Conservation (phyloP, 1,140 invertebrate species). For the Nylanderia fulva region DNA sequence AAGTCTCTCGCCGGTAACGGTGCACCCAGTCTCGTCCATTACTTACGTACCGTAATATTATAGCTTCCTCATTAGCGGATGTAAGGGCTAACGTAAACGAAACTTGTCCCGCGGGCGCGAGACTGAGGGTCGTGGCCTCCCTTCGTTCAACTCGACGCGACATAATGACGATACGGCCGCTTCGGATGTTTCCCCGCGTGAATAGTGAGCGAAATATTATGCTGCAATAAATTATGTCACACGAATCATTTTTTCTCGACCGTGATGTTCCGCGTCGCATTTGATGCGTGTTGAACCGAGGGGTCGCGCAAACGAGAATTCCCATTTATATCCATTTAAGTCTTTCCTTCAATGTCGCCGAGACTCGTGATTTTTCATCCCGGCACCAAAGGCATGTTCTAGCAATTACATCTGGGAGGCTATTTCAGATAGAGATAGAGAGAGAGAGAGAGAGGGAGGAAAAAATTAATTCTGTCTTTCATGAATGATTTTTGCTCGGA, state of each 20-base stretch:
- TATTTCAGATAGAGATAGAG: neutral
- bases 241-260: neutral
- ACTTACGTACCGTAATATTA: conserved; percentile 75
- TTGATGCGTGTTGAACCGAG: conserved; percentile 10
- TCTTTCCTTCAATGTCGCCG: conserved; percentile 15
- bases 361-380: conserved; percentile 7
- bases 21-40: conserved; percentile 66
- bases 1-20: conserved; percentile 62
- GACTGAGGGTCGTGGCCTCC: conserved; percentile 51
- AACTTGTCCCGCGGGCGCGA: conserved; percentile 65
- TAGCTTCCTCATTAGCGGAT: conserved; percentile 77
- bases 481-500: neutral
- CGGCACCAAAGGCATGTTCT: neutral
- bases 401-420: neutral
- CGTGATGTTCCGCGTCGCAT: neutral
- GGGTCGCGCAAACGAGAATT: neutral
- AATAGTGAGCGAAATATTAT: conserved; percentile 28
- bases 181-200: conserved; percentile 9
- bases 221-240: conserved; percentile 18
- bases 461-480: neutral
- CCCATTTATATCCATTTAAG: conserved; percentile 39
- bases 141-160: conserved; percentile 19
- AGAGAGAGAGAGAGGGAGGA: too few species aligned
- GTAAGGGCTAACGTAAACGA: conserved; percentile 69
- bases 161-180: conserved; percentile 64